Base-by-base conservation (phyloP, 2,888 invertebrate species). In the Taenaris catops region DNA sequence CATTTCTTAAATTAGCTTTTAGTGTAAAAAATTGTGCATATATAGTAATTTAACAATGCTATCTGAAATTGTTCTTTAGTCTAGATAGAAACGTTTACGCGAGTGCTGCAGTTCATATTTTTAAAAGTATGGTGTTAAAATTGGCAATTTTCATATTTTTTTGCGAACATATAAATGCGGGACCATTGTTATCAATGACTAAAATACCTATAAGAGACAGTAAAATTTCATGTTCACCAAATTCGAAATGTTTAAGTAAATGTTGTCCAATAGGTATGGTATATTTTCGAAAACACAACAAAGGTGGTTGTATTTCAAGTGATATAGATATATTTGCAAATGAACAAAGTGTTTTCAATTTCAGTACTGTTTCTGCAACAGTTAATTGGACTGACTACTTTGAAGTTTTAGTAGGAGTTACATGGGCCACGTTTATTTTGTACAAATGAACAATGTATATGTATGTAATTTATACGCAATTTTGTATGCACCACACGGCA, bases 261-360 rank as follows among this genome's bases (percentile, higher is more conserved):
- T 73, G 73, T 40, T 72, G 71, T 18, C 60, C 63, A 0, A 20
- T 48, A n/a, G 57, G 52, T 1, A 55, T 55, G 53, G 47, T 52
- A 34, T 44, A 24, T 33, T 41, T 28, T 8, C 25, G 8, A 23
- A 26, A 19, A 8, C 5, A 2, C 0, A 36, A 29, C 7, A 10
- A 1, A 2, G 4, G 4, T 16, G 36, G 34, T 8, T 31, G 34
- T 10, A 14, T 23, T 17, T 2, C 9, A 12, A 7, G 7, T n/a
- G 17, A 20, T n/a, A 4, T 19, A 2, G 14, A 29, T 8, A 17
- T 10, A 23, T 28, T 14, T 7, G 4, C 1, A 8, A 8, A 9
- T 7, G 20, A 5, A 11, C 34, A 4, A 34, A 34, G 12, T 3
- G 34, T 26, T 8, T 9, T 8, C 2, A 9, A 2, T 5, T 17